A percentile compares a stretch with the other conserved stretches of the same genome.
Conservation (phyloP, 35 echinoderm and acorn worm genomes). For the Anneissia japonica region DNA sequence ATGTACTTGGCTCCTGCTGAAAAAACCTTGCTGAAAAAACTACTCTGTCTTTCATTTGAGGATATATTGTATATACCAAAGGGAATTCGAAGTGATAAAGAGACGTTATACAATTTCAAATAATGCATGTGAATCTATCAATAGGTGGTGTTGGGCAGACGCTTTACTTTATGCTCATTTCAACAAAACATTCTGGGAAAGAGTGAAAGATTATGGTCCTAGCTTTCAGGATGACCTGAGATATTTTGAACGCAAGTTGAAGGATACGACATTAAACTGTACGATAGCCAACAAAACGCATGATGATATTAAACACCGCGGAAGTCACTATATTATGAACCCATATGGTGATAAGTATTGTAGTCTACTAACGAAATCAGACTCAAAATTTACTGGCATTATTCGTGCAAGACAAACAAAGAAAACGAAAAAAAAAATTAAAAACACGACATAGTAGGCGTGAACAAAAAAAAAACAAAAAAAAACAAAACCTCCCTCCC, state of each 20-base stretch:
- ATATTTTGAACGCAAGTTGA: constrained; percentile 12
- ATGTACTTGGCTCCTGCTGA: constrained; percentile 14
- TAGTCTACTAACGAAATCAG: too few relatives aligned
- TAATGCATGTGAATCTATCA: not conserved
- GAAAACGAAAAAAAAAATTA: too few relatives aligned
- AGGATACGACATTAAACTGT: not conserved
- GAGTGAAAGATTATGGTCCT: constrained; percentile 37
- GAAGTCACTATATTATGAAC: too few relatives aligned
- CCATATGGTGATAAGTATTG: too few relatives aligned
- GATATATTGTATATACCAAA: constrained; percentile 28
- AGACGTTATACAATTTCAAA: not conserved
- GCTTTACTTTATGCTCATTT: constrained; percentile 30
- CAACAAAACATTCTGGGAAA: constrained; percentile 49
- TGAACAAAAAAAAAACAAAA: too few relatives aligned
- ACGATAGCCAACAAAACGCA: too few relatives aligned
- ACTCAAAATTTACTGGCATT: too few relatives aligned
- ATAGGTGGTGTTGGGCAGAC: constrained; percentile 43
- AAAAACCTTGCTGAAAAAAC: constrained; percentile 4
- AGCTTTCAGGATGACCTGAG: constrained; percentile 27
- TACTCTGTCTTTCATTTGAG: too few relatives aligned
- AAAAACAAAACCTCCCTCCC: too few relatives aligned
- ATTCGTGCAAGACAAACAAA: too few relatives aligned
- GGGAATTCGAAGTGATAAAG: not conserved
- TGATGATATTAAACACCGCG: too few relatives aligned
- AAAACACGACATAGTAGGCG: too few relatives aligned